Evolutionary conservation across 1,140 invertebrate genomes (phyloP), one percentile per base, ranked within the genome.

Genomic region (Neodiprion virginianus): DNA sequence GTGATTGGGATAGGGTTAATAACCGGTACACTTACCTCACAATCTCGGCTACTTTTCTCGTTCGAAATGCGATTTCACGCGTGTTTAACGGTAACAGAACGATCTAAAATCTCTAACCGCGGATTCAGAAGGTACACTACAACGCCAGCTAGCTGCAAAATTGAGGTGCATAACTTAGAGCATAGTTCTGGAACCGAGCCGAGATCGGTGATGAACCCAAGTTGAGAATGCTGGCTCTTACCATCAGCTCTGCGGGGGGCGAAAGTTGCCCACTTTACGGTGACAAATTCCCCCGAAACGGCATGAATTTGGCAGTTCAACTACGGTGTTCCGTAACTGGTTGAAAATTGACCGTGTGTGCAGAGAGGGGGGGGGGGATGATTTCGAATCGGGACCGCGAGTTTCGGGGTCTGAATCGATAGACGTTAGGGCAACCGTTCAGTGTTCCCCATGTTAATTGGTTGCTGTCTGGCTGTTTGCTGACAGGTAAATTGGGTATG

Each of bases 401-500:
- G 28, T 40, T 40, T 40, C 5, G 28, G 28, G 28, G 28, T 40
- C 28, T 40, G 28, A 40, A 61, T 61, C 53, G 53, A 61, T 61
- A 12, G n/a, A 17, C 53, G 53, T 14, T 61, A 17, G n/a, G n/a
- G 53, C 4, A 17, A 61, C 11, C n/a, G 11, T 14, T 12, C 53
- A 40, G 28, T 61, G 11, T 61, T 61, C 8, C n/a, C 53, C 53
- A 8, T 12, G 53, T 7, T 61, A 61, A 61, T 61, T 69, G 21
- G 40, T 69, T 69, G 17, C 67, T 21, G 67, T 69, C 67, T 23
- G 40, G 17, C 40, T 69, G 40, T 69, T 17, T 47, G 67, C 67
- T 69, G 67, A 69, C 67, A 47, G 68, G 47, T 47, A 69, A 47
- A 69, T 47, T 69, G 47, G 68, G 68, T 47, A 69, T 69, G 47